A percentile compares a stretch with the other conserved stretches of the same genome.
These are phyloP conservation scores for Ceriagrion tenellum DNA, from an alignment of 2,888 invertebrate genomes.

Conservation along the genomic window DNA sequence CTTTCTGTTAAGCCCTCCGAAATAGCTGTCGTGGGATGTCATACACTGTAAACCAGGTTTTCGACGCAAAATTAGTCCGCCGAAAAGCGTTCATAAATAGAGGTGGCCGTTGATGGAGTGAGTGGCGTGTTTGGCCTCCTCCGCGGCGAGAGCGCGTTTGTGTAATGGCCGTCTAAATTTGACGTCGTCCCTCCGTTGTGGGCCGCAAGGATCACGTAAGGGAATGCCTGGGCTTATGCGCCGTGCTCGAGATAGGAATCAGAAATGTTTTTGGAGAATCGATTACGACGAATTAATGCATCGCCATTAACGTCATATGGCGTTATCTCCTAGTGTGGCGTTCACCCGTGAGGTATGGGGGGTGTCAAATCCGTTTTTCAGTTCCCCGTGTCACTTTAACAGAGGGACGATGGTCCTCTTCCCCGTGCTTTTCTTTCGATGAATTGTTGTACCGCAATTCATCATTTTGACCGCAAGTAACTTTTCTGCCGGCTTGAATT, in stretches of 20 bases:
- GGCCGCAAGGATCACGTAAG: neutral
- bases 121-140: constrained; percentile 49
- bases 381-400: neutral
- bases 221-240: neutral
- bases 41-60: constrained; percentile 11
- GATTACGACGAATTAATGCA: neutral
- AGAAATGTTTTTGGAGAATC: neutral
- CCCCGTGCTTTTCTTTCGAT: neutral
- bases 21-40: neutral
- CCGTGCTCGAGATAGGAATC: neutral
- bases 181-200: neutral
- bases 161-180: constrained; percentile 53
- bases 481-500: neutral
- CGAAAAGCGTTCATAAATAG: constrained; percentile 38
- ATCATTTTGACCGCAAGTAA: too few species aligned
- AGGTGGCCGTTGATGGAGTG: constrained; percentile 22
- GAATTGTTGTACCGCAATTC: neutral
- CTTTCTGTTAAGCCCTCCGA: neutral
- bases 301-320: neutral
- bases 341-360: neutral
- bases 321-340: neutral
- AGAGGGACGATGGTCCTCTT: neutral
- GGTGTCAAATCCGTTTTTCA: neutral
- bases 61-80: constrained; percentile 43
- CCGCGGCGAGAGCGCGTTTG: neutral